Evolutionary conservation across 2,113 vertebrate genomes (phyloP).

Genomic region (Rhegmatorhina hoffmannsi): DNA sequence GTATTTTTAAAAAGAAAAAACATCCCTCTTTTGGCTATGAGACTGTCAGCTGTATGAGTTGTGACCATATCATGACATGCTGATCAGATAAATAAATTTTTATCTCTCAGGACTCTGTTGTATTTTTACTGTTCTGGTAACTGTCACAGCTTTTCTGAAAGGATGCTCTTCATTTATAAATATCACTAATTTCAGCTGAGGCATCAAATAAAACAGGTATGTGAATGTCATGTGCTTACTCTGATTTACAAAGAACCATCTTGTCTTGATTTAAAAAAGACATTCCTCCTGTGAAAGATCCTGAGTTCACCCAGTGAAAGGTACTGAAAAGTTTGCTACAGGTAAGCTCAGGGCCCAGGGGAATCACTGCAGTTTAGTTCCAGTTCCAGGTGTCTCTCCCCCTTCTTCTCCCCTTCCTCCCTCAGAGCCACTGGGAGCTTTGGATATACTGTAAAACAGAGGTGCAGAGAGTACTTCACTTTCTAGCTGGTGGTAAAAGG

Average conservation of each 20-base stretch:
- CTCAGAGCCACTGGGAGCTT: not conserved
- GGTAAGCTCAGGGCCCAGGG: not conserved
- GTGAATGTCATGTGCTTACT: not conserved
- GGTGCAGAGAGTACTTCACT: fast-evolving
- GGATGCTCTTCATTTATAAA: constrained; percentile 39
- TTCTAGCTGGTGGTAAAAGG: not conserved
- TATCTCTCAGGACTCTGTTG: constrained; percentile 74
- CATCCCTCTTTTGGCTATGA: constrained; percentile 73
- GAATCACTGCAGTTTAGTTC: not conserved
- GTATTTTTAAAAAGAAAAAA: constrained; percentile 72
- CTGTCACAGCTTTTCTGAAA: not conserved
- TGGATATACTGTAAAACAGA: fast-evolving
- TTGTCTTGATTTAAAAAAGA: not conserved
- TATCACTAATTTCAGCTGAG: constrained; percentile 43
- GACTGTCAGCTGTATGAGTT: constrained; percentile 73
- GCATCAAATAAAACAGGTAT: not conserved
- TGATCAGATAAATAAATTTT: constrained; percentile 76
- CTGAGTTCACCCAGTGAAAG: not conserved
- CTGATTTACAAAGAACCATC: fast-evolving
- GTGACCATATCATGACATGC: constrained; percentile 74
- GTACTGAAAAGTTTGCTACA: not conserved
- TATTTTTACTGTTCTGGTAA: not conserved
- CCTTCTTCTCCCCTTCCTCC: not conserved
- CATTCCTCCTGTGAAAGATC: not conserved
- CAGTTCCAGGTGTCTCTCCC: not conserved